These are phyloP conservation scores for Panonychus citri DNA, from an alignment of 1,140 invertebrate species.

Conservation along the genomic window DNA sequence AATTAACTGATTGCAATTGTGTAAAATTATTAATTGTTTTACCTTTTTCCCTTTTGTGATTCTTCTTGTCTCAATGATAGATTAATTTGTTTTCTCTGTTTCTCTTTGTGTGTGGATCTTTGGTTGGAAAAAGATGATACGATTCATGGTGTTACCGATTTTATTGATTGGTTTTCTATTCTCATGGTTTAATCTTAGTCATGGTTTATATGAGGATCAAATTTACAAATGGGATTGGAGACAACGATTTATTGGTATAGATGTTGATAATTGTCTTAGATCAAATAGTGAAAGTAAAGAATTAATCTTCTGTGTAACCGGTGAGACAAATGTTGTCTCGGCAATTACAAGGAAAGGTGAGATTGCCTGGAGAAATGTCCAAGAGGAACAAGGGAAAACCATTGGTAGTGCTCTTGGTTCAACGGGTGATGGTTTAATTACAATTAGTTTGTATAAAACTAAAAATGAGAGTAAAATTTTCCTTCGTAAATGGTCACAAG, in stretches of 20 bases:
- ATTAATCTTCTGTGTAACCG: constrained; percentile 20
- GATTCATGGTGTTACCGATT: too few relatives aligned
- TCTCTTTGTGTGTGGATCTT: too few relatives aligned
- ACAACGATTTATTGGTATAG: constrained; percentile 52
- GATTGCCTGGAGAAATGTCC: constrained; percentile 52
- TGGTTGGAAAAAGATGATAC: too few relatives aligned
- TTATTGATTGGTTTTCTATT: too few relatives aligned
- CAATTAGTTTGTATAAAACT: constrained; percentile 25
- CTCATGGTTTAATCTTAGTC: background rate
- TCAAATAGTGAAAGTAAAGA: background rate
- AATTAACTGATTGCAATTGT: too few relatives aligned
- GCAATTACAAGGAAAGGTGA: constrained; percentile 55
- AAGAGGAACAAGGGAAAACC: constrained; percentile 40
- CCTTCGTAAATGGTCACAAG: constrained; percentile 45
- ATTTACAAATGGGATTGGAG: constrained; percentile 30
- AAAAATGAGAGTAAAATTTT: constrained; percentile 45
- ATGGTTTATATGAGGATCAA: constrained; percentile 15
- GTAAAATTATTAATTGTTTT: too few relatives aligned
- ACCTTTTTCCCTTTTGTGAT: too few relatives aligned
- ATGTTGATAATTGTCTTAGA: background rate
- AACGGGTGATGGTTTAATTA: background rate
- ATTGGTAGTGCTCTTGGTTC: constrained; percentile 20
- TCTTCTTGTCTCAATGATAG: too few relatives aligned
- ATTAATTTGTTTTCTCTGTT: too few relatives aligned
- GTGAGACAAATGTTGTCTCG: constrained; percentile 64